Conservation (phyloP, 2,113 vertebrate genomes). For the Nymphicus hollandicus region DNA sequence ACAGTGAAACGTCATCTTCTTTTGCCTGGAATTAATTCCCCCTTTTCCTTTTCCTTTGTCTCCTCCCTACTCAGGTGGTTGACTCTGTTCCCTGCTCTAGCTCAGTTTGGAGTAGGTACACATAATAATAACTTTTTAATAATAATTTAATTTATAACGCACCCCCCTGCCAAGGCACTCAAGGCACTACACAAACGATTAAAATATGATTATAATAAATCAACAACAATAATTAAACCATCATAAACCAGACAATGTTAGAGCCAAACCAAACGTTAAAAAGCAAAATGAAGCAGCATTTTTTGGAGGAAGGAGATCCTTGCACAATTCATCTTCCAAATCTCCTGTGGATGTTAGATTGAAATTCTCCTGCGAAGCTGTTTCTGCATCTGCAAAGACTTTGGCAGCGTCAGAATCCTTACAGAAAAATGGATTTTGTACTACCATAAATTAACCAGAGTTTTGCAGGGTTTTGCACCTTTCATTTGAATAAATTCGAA, state of each 20-base stretch:
- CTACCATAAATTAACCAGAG: slow-evolving; percentile 11
- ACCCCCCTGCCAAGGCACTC: slow-evolving; percentile 58
- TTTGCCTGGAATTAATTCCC: neutral
- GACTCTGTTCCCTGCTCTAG: neutral
- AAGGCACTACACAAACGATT: slow-evolving; percentile 64
- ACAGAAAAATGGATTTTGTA: neutral
- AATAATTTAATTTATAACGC: slow-evolving; percentile 70
- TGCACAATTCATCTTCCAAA: slow-evolving; percentile 58
- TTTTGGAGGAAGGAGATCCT: slow-evolving; percentile 16
- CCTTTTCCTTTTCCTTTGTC: neutral
- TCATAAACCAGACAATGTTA: slow-evolving; percentile 62
- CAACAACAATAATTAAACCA: slow-evolving; percentile 74
- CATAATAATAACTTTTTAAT: slow-evolving; percentile 65
- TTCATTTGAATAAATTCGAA: neutral
- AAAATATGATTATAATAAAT: slow-evolving; percentile 74
- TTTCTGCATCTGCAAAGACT: slow-evolving; percentile 65
- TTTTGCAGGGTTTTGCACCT: neutral
- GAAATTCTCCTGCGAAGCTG: slow-evolving; percentile 59
- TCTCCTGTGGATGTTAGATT: slow-evolving; percentile 54
- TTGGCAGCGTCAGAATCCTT: slow-evolving; percentile 56
- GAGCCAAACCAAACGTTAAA: slow-evolving; percentile 49
- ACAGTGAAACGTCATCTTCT: neutral
- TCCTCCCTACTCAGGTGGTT: neutral
- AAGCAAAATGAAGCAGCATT: slow-evolving; percentile 46
- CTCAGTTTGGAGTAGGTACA: slow-evolving; percentile 47